These are phyloP conservation scores for Drosophila infuscata DNA, from an alignment of 2,888 invertebrate species.

Conservation along the genomic window DNA sequence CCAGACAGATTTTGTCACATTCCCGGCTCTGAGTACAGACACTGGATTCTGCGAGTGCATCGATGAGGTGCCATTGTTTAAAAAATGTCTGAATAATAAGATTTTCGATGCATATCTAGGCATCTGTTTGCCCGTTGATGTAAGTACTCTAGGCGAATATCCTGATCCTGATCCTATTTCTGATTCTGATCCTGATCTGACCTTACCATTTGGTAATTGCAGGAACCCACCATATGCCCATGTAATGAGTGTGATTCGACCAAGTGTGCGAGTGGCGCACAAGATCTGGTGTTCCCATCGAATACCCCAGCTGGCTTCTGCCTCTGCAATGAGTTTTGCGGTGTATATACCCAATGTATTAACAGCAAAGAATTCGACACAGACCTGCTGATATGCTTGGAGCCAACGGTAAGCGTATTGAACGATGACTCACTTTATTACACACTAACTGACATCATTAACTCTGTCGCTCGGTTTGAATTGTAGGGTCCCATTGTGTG, in stretches of 20 bases:
- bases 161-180: too few relatives aligned
- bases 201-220: neutral
- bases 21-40: conserved; percentile 47
- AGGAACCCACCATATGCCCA: conserved; percentile 24
- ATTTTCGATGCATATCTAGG: conserved; percentile 22
- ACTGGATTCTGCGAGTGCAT: conserved; percentile 70
- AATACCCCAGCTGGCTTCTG: conserved; percentile 63
- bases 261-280: conserved; percentile 5
- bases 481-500: conserved; percentile 38
- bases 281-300: conserved; percentile 34
- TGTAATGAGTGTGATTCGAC: conserved; percentile 44
- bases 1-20: conserved; percentile 32
- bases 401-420: conserved; percentile 17
- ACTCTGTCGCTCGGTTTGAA: neutral
- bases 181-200: neutral
- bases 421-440: neutral
- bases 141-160: neutral
- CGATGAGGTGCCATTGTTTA: conserved; percentile 36
- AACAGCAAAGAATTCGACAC: conserved; percentile 44
- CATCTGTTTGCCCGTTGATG: conserved; percentile 25
- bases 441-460: neutral
- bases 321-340: conserved; percentile 51
- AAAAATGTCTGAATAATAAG: conserved; percentile 43
- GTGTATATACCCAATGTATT: conserved; percentile 48
- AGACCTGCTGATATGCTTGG: conserved; percentile 2